Base-by-base conservation (phyloP, 1,140 invertebrate species). In the Hestina assimilis region DNA sequence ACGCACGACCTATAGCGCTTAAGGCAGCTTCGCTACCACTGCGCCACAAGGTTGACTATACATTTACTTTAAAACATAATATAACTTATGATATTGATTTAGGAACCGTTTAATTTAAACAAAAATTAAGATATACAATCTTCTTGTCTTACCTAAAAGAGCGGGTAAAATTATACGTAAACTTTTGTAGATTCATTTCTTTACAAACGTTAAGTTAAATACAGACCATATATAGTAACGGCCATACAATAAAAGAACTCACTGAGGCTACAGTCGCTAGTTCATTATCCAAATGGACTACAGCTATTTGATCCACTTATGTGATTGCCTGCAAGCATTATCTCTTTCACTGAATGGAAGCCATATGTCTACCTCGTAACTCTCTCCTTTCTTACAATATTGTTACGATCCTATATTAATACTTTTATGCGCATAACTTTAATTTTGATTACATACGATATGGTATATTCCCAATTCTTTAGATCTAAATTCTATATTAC, bases 231-330 rank as follows among this genome's bases (percentile, higher is more conserved):
- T 72, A 71, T 72, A 76, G 66, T 63, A 68, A 67, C 60, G 59
- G 47, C 53, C 69, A 66, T 75, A 72, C 70, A 80, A 87, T 84
- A 84, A 83, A 84, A 83, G 67, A 78, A 74, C 58, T 71, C 66
- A 66, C 63, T 65, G 61, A 79, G 63, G 65, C 79, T 76, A 74
- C 70, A 78, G 75, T 82, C 75, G 73, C 80, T 75, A 79, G 82
- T 87, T 87, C 84, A 87, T 87, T 87, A 87, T 83, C 79, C 81
- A 85, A 87, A 87, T 87, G 84, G 84, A 87, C 79, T 85, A 75
- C 72, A 84, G 84, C 84, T 87, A 87, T 87, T 84, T 87, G 82
- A 87, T 87, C 82, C 84, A 87, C 84, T 87, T 87, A 85, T 87
- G 82, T 83, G 84, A 87, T 85, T 87, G 84, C 80, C 79, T 83